Evolutionary conservation across 2,113 vertebrate species (phyloP), one percentile per base, ranked within the genome.

Genomic region (Chaetodon trifascialis): DNA sequence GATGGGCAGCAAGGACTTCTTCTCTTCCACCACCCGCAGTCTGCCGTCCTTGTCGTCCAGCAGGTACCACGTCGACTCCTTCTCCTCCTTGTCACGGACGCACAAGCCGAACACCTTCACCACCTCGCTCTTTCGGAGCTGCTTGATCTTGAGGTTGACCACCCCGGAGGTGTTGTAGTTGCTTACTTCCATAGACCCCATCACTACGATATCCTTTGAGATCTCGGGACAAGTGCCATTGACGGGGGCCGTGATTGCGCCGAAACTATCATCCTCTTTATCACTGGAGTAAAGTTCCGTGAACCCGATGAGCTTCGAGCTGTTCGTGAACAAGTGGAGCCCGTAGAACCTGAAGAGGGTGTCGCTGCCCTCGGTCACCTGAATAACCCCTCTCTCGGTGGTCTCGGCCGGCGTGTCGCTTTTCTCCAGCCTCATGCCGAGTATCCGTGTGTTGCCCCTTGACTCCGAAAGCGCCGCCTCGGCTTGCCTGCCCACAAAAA

Each of bases 261-360:
- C 60, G 36, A 49, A 0, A 2, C 34, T 36, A 11, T 90, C 91
- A 4, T 95, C 95, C 67, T 88, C 91, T n/a, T 74, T 64, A 0
- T 83, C 67, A 1, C 83, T 89, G 36, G 63, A 49, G 69, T 89
- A 84, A 19, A 91, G 89, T 40, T 95, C 94, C 11, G 92, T 93
- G 89, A 99, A 99, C 19, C 92, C 91, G 86, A 99, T 92, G 25
- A 95, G 89, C 2, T 92, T 63, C 21, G 88, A 94, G 80, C 91
- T 94, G 76, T 91, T 72, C 0, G 94, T 83, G 19, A 89, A 91
- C 90, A 99, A 78, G 30, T 94, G 90, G 68, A 96, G 89, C 67
- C 98, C 98, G 86, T 97, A 99, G 84, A 99, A 94, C 81, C 97
- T 95, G 64, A 99, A 93, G 84, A 87, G 21, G 79, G 96, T 94